Evolutionary conservation across 2,888 invertebrate genomes (phyloP), one percentile per base, ranked within the genome.

Genomic region (Drosophila mettleri): DNA sequence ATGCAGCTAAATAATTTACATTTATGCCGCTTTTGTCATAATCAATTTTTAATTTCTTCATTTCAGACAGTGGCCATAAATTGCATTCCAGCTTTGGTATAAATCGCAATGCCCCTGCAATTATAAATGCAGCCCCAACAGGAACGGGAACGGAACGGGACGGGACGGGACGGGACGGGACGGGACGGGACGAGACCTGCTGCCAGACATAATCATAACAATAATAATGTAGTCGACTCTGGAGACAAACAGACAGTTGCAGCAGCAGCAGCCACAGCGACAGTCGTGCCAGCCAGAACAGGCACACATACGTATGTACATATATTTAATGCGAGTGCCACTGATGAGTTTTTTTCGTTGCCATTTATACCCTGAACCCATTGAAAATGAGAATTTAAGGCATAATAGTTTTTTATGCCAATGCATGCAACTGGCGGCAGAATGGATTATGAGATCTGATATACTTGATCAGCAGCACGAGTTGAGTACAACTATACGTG

Each of bases 21-120:
- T 86, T 69, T 87, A 77, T 80, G 72, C 65, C 78, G 81, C 72
- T 78, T 88, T 88, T 86, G 88, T 88, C 89, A 89, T 86, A 89
- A 88, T 88, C 88, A 88, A 89, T 89, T 89, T 89, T 89, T 85
- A 89, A 89, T 89, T 89, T 88, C 88, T 87, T 88, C 80, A 83
- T 85, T 88, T 80, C 72, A 64, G 80, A 79, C 81, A 79, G 70
- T 58, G 64, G 80, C 83, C 80, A 90, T 90, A 90, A 90, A 90
- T 90, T 90, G 71, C 80, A 75, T 63, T 61, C 78, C 77, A 82
- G 80, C 89, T 84, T 86, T 90, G 80, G 89, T 78, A 90, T 90
- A 89, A 90, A 89, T 89, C 90, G 88, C 86, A 84, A 84, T 79
- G 81, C 83, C 82, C 80, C 78, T 74, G 78, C 86, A 88, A 81